These are phyloP conservation scores for Limanda limanda DNA, from an alignment of 2,113 vertebrate genomes.

Conservation along the genomic window DNA sequence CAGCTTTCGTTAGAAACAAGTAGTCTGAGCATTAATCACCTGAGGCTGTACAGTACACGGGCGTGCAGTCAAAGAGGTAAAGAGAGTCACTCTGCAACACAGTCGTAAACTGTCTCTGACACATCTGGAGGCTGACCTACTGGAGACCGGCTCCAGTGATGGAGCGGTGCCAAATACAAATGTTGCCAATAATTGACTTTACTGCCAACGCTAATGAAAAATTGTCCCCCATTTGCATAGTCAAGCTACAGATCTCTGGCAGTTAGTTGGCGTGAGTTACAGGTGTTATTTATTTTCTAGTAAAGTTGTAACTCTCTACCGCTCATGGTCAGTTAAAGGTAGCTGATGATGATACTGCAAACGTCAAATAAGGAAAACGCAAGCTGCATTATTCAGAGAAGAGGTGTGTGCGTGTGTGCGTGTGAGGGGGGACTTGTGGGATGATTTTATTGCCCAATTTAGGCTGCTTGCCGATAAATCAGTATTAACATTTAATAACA, in stretches of 20 bases:
- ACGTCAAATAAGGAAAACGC: neutral
- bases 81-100: slow-evolving; percentile 37
- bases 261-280: neutral
- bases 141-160: slow-evolving; percentile 50
- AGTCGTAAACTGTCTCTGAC: slow-evolving; percentile 59
- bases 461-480: neutral
- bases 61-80: slow-evolving; percentile 34
- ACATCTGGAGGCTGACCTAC: slow-evolving; percentile 69
- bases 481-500: neutral
- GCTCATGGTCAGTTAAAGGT: neutral
- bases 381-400: neutral
- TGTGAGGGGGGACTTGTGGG: neutral
- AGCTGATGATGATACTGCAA: neutral
- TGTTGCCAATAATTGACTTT: slow-evolving; percentile 54
- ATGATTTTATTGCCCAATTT: too few species aligned
- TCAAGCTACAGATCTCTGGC: slow-evolving; percentile 27
- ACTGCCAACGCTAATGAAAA: slow-evolving; percentile 50
- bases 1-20: slow-evolving; percentile 65
- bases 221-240: slow-evolving; percentile 34
- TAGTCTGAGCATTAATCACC: slow-evolving; percentile 69
- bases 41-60: slow-evolving; percentile 23
- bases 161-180: slow-evolving; percentile 45
- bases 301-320: neutral
- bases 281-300: neutral
- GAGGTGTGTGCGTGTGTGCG: too few species aligned